Evolutionary conservation across 2,888 invertebrate species (phyloP), one percentile per base, ranked within the genome.

Genomic region (Caenorhabditis panamensis): DNA sequence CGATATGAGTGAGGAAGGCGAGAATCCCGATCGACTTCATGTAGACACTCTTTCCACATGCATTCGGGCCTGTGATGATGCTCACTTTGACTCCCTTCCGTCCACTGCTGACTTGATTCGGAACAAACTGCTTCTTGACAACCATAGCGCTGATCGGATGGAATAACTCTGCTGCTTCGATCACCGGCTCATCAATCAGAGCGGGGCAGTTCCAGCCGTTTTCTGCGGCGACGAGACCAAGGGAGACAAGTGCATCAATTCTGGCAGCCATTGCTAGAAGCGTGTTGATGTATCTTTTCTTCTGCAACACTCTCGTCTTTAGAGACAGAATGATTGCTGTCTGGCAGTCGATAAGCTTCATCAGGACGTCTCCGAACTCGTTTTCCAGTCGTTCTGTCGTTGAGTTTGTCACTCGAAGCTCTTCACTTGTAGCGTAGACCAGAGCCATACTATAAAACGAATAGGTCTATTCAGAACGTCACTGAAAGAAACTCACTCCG

Each of bases 21-120:
- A 96, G 94, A 66, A 96, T 91, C 18, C 94, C 95, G 4, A 94
- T 92, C 92, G 92, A 83, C 92, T 96, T 96, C 89, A 97, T 93
- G 91, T 95, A 97, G 31, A 96, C 94, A 79, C 95, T 96, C 92
- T 97, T 97, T 2, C 97, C 97, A 89, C 95, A 95, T 0, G 95
- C 94, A 91, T 96, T 97, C 0, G 96, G 95, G 0, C 96, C 96
- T 0, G 95, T 95, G 6, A 96, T 92, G 61, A 97, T 93, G 91
- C 95, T 95, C 26, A 96, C 93, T 82, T 91, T 92, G 3, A 91
- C 93, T 8, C 92, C 66, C 31, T 86, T 90, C 0, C 91, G 91
- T 5, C 86, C 88, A 6, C 94, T 83, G 16, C 80, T 82, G 2
- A 89, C 86, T n/a, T 78, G 79, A 79, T 90, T 90, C 6, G 87